phyloP scores from a whole-genome alignment of 2,888 invertebrate genomes.

The Brenthis hecate region DNA sequence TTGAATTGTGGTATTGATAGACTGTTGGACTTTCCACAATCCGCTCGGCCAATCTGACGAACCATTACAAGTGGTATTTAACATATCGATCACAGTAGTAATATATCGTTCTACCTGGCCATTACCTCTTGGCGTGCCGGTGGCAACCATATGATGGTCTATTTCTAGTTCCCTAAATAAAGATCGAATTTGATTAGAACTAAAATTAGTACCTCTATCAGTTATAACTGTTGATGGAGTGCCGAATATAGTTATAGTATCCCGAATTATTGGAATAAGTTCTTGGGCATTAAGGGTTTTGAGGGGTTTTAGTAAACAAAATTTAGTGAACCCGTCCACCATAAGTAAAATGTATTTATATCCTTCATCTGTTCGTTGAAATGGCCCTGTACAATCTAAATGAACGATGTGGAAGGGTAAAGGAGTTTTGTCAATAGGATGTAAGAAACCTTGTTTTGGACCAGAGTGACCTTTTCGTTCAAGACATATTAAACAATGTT shows the following conservation, averaged over 20 bases:
- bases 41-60: constrained; percentile 39
- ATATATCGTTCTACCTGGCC: constrained; percentile 38
- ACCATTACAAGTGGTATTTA: constrained; percentile 26
- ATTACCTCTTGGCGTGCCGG: constrained; percentile 36
- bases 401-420: constrained; percentile 48
- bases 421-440: constrained; percentile 14
- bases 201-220: constrained; percentile 40
- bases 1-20: constrained; percentile 44
- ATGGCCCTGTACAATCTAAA: constrained; percentile 48
- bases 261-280: constrained; percentile 38
- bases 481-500: no score
- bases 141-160: constrained; percentile 38
- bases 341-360: constrained; percentile 44
- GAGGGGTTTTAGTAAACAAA: constrained; percentile 43
- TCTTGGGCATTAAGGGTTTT: constrained; percentile 42
- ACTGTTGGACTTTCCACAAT: constrained; percentile 40
- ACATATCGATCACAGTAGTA: constrained; percentile 35
- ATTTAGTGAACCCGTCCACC: constrained; percentile 49
- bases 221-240: constrained; percentile 33
- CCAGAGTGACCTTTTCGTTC: no score
- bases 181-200: constrained; percentile 12
- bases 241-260: constrained; percentile 36
- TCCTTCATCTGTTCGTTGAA: constrained; percentile 36
- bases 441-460: no score
- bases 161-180: constrained; percentile 34